Conservation (phyloP, 2,888 invertebrate genomes). For the Drymonia ruficornis region DNA sequence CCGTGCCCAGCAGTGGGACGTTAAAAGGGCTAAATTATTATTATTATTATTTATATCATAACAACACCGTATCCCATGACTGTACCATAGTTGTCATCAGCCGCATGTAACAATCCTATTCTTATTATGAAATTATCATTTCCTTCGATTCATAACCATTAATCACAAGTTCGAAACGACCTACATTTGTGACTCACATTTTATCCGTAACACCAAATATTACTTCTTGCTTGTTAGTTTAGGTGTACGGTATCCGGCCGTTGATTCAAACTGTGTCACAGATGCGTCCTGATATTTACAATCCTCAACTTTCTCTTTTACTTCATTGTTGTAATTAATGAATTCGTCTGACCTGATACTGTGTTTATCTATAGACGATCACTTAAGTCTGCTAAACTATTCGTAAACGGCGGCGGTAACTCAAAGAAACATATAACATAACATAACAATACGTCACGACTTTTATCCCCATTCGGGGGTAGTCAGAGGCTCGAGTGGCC, state of each 20-base stretch:
- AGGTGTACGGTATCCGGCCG: constrained; percentile 21
- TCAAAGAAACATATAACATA: too few relatives aligned
- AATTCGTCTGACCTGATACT: not conserved
- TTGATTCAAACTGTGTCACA: constrained; percentile 25
- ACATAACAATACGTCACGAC: too few relatives aligned
- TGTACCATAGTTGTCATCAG: too few relatives aligned
- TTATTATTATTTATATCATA: too few relatives aligned
- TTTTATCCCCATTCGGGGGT: too few relatives aligned
- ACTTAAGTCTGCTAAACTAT: not conserved
- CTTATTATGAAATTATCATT: too few relatives aligned
- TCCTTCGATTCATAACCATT: not conserved
- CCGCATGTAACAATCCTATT: too few relatives aligned
- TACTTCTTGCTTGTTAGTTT: constrained; percentile 17
- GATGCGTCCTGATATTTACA: constrained; percentile 16
- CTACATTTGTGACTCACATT: constrained; percentile 17
- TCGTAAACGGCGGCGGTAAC: too few relatives aligned
- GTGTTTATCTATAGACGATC: not conserved
- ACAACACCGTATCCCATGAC: too few relatives aligned
- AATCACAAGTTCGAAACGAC: not conserved
- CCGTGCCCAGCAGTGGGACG: too few relatives aligned
- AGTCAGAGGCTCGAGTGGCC: too few relatives aligned
- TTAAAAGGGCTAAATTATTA: too few relatives aligned
- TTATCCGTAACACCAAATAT: constrained; percentile 18
- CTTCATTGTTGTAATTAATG: constrained; percentile 6
- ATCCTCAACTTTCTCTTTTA: constrained; percentile 29